phyloP scores from a whole-genome alignment of 2,888 invertebrate genomes.

The Nomada fabriciana region DNA sequence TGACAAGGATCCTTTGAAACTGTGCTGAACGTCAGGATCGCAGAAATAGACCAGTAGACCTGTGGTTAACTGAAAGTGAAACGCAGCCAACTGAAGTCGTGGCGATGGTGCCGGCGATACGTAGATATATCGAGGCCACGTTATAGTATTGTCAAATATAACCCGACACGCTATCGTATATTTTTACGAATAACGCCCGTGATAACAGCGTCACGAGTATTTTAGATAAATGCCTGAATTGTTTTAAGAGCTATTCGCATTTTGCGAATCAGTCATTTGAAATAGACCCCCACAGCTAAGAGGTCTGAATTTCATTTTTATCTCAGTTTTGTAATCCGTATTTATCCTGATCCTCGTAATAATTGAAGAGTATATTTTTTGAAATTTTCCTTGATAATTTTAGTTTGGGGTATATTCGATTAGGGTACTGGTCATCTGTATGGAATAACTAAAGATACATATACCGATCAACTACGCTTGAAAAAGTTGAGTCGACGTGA shows the following conservation, averaged over 20 bases:
- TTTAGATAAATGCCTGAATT: slow-evolving; percentile 39
- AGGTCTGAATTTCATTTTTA: neutral
- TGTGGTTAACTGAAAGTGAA: slow-evolving; percentile 55
- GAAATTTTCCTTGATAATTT: too few species aligned
- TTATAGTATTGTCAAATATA: slow-evolving; percentile 53
- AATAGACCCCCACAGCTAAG: neutral
- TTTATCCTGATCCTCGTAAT: neutral
- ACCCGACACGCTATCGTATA: slow-evolving; percentile 50
- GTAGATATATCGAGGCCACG: slow-evolving; percentile 37
- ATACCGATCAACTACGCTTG: neutral
- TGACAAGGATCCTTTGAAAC: slow-evolving; percentile 50
- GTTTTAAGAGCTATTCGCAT: slow-evolving; percentile 20
- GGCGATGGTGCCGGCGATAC: slow-evolving; percentile 36
- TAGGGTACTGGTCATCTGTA: neutral
- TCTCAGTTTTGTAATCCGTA: neutral
- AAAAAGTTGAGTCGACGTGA: slow-evolving; percentile 22
- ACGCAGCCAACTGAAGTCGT: slow-evolving; percentile 21
- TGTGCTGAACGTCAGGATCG: slow-evolving; percentile 27
- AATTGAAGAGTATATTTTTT: neutral
- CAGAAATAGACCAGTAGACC: slow-evolving; percentile 44
- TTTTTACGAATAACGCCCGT: slow-evolving; percentile 37
- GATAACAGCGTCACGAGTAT: slow-evolving; percentile 36
- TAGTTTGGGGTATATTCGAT: neutral
- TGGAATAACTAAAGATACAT: neutral
- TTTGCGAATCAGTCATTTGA: slow-evolving; percentile 2